Evolutionary conservation across 2,113 vertebrate species (phyloP).

Genomic region (Monarcha castaneiventris): DNA sequence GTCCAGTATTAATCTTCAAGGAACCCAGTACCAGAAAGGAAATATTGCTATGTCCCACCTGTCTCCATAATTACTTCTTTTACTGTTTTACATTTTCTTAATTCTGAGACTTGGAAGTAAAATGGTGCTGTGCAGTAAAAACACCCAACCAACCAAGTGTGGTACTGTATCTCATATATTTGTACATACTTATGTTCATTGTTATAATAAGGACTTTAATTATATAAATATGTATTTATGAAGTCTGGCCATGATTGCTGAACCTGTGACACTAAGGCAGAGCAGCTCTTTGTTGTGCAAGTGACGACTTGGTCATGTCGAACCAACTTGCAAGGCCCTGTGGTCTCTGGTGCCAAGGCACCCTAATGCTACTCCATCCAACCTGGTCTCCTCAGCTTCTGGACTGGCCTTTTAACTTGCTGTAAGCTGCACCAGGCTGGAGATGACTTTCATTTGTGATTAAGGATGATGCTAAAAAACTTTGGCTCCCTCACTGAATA

Average conservation of each 20-base stretch:
- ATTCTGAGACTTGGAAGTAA: background rate
- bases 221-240: background rate
- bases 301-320: accelerated
- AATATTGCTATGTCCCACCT: background rate
- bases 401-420: background rate
- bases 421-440: background rate
- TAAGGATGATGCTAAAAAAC: background rate
- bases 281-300: background rate
- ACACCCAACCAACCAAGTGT: background rate
- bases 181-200: background rate
- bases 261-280: background rate
- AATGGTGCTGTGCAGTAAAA: background rate
- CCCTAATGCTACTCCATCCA: background rate
- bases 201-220: background rate
- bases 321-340: background rate
- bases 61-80: background rate
- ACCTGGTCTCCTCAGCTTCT: background rate
- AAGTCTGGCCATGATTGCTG: background rate
- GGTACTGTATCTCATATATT: background rate
- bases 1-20: background rate
- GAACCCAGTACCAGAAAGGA: background rate
- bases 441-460: background rate
- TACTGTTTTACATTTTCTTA: background rate
- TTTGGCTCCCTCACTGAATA: background rate
- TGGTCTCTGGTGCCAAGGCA: background rate